A percentile compares a stretch with the other conserved stretches of the same genome.
These are phyloP conservation scores for Aspiorhynchus laticeps DNA, from an alignment of 2,113 vertebrate genomes.

Conservation along the genomic window DNA sequence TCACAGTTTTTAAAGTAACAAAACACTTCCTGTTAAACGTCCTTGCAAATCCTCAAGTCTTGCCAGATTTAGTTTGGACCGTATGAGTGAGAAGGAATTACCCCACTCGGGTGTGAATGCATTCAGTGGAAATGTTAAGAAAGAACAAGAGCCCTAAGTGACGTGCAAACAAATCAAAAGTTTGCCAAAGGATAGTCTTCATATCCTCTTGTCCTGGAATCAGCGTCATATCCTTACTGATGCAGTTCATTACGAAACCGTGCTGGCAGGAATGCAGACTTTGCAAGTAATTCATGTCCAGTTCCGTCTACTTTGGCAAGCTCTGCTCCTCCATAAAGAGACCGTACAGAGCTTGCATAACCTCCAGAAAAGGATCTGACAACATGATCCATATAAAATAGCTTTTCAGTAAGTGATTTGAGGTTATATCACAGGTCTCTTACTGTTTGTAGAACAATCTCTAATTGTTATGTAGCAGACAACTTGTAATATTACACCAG, in stretches of 20 bases:
- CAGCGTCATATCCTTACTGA: slow-evolving; percentile 50
- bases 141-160: background rate
- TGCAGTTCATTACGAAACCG: slow-evolving; percentile 22
- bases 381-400: background rate
- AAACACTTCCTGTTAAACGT: background rate
- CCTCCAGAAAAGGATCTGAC: background rate
- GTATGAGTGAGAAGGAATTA: background rate
- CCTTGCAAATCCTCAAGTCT: background rate
- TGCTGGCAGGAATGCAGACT: slow-evolving; percentile 23
- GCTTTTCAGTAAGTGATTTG: background rate
- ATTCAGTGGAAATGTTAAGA: background rate
- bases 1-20: too few relatives aligned
- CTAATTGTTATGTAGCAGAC: background rate
- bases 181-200: slow-evolving; percentile 48
- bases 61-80: background rate
- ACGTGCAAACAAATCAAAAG: slow-evolving; percentile 38
- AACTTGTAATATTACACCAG: too few relatives aligned
- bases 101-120: background rate
- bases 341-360: background rate
- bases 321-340: background rate
- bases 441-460: background rate
- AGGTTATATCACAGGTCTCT: background rate
- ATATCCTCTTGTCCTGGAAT: slow-evolving; percentile 52
- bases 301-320: slow-evolving; percentile 46
- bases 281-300: background rate